phyloP scores from a whole-genome alignment of 2,888 invertebrate genomes.

The Myopa testacea region DNA sequence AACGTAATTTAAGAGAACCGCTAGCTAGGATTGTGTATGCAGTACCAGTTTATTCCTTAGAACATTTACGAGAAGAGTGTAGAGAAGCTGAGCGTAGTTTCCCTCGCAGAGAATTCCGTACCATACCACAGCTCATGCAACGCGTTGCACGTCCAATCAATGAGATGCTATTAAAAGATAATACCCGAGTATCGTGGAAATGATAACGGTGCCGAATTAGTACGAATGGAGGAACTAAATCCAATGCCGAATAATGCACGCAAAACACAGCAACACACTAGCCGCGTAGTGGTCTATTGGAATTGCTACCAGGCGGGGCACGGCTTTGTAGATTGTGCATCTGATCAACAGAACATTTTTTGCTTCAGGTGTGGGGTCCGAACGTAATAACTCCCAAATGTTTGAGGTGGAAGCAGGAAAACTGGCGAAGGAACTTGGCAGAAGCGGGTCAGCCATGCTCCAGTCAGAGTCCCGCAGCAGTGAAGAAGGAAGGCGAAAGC shows the following conservation, averaged over 20 bases:
- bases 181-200: background rate
- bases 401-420: background rate
- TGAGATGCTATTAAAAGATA: background rate
- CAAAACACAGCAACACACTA: no score
- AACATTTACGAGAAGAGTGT: slow-evolving; percentile 14
- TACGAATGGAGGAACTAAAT: background rate
- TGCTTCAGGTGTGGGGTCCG: background rate
- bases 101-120: no score
- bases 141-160: background rate
- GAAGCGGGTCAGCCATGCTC: no score
- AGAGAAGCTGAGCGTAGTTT: slow-evolving; percentile 7
- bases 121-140: background rate
- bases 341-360: background rate
- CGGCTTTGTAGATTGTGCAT: background rate
- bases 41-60: background rate
- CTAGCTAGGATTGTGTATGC: no score
- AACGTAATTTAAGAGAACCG: no score
- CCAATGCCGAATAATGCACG: background rate
- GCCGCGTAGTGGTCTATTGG: background rate
- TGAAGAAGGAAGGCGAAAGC: no score
- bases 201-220: no score
- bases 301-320: background rate
- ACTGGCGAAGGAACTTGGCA: no score
- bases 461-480: background rate
- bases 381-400: background rate